These are phyloP conservation scores for Craniophora ligustri DNA, from an alignment of 2,888 invertebrate genomes.

Conservation along the genomic window DNA sequence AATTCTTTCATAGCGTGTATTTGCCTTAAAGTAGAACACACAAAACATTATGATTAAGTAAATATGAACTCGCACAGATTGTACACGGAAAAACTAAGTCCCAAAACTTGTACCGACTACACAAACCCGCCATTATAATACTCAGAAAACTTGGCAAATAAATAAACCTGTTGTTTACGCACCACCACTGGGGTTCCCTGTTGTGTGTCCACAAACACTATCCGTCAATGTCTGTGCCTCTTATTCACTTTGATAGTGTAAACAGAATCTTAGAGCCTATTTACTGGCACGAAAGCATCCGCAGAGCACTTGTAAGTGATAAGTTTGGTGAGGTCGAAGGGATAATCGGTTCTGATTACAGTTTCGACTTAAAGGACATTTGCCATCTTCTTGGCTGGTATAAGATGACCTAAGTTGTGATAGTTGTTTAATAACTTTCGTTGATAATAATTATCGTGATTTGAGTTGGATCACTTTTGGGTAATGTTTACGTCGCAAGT, in stretches of 20 bases:
- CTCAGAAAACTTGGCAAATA: slow-evolving; percentile 58
- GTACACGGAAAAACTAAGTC: slow-evolving; percentile 22
- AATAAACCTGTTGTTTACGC: slow-evolving; percentile 61
- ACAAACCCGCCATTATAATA: slow-evolving; percentile 31
- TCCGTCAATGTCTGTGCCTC: slow-evolving; percentile 72
- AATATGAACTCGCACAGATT: background rate
- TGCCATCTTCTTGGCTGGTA: slow-evolving; percentile 3
- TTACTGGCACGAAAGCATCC: slow-evolving; percentile 52
- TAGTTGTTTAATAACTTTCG: slow-evolving; percentile 21
- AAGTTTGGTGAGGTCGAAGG: slow-evolving; percentile 43
- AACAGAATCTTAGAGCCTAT: slow-evolving; percentile 66
- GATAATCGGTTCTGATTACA: slow-evolving; percentile 45
- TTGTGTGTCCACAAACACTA: slow-evolving; percentile 67
- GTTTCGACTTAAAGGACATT: slow-evolving; percentile 28
- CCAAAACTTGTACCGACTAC: slow-evolving; percentile 22
- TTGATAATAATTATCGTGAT: background rate
- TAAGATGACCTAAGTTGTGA: slow-evolving; percentile 28
- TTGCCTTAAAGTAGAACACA: too few species aligned
- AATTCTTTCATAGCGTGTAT: too few species aligned
- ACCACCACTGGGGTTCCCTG: slow-evolving; percentile 38
- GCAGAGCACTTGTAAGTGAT: slow-evolving; percentile 48
- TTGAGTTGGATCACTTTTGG: background rate
- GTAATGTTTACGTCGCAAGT: slow-evolving; percentile 8
- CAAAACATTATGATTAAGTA: background rate
- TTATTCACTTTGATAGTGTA: slow-evolving; percentile 70